A percentile compares a stretch with the other conserved stretches of the same genome.
These are phyloP conservation scores for Tiaroga cobitis DNA, from an alignment of 2,797 vertebrate genomes.

Conservation along the genomic window DNA sequence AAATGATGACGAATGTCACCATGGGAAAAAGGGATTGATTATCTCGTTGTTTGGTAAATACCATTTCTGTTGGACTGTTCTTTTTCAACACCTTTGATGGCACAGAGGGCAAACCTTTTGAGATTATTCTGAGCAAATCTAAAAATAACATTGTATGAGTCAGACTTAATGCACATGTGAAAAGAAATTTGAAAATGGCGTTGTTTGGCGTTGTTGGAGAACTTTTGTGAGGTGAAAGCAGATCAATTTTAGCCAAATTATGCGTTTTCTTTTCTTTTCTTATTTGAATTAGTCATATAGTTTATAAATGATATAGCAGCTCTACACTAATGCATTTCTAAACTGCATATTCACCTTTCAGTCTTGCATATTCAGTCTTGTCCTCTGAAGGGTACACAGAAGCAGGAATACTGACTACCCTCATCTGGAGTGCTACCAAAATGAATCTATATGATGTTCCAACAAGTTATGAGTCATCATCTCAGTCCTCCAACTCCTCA, in stretches of 20 bases:
- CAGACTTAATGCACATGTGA: slow-evolving; percentile 36
- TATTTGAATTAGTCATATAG: background rate
- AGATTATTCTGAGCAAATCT: slow-evolving; percentile 40
- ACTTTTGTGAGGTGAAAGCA: slow-evolving; percentile 18
- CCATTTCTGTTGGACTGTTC: slow-evolving; percentile 13
- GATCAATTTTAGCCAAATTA: background rate
- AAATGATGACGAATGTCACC: slow-evolving; percentile 68
- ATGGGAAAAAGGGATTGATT: slow-evolving; percentile 59
- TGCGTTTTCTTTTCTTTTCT: background rate
- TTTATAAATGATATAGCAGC: background rate
- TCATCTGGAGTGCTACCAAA: slow-evolving; percentile 33
- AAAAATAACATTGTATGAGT: slow-evolving; percentile 44
- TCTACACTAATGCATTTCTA: background rate
- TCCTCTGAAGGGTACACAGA: slow-evolving; percentile 12
- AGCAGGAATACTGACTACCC: slow-evolving; percentile 4
- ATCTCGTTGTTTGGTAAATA: slow-evolving; percentile 60
- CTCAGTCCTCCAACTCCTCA: background rate
- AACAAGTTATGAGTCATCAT: slow-evolving; percentile 22
- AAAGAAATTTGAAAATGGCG: slow-evolving; percentile 12
- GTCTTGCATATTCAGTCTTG: background rate
- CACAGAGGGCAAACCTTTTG: slow-evolving; percentile 21
- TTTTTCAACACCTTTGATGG: slow-evolving; percentile 39
- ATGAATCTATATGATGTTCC: slow-evolving; percentile 31
- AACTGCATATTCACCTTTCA: background rate
- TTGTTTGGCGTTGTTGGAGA: background rate